Conservation (phyloP, 2,113 vertebrate genomes). For the Pseudorasbora parva region DNA sequence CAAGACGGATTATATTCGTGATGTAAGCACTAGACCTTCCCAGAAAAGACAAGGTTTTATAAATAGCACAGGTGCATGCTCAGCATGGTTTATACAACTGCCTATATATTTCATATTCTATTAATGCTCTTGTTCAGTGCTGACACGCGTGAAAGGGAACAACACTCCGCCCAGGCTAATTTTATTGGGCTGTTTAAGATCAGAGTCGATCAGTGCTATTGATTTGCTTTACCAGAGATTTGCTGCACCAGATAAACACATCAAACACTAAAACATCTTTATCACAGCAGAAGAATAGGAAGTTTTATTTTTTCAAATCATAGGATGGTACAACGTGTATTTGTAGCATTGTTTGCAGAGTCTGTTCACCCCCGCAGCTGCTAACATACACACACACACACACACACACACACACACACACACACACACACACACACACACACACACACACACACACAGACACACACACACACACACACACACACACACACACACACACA, state of each 20-base stretch:
- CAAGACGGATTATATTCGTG: slow-evolving; percentile 32
- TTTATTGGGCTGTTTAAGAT: background rate
- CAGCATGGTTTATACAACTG: slow-evolving; percentile 14
- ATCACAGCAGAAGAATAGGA: background rate
- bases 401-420: background rate
- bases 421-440: background rate
- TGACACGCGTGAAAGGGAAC: background rate
- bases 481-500: background rate
- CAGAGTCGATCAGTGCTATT: background rate
- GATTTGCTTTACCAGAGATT: background rate
- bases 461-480: background rate
- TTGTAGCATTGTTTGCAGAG: background rate
- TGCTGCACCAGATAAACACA: background rate
- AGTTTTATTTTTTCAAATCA: background rate
- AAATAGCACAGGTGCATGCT: slow-evolving; percentile 46
- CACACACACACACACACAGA: background rate
- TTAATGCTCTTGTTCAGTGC: slow-evolving; percentile 14
- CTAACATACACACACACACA: background rate
- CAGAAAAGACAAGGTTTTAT: slow-evolving; percentile 43
- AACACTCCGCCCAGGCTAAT: background rate
- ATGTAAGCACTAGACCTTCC: slow-evolving; percentile 31
- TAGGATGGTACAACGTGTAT: background rate
- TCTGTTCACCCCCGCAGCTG: background rate
- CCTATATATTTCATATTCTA: slow-evolving; percentile 5
- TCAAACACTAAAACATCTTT: background rate